These are phyloP conservation scores for Chaetogeoica ovagalla DNA, from an alignment of 2,888 invertebrate genomes.

Conservation along the genomic window DNA sequence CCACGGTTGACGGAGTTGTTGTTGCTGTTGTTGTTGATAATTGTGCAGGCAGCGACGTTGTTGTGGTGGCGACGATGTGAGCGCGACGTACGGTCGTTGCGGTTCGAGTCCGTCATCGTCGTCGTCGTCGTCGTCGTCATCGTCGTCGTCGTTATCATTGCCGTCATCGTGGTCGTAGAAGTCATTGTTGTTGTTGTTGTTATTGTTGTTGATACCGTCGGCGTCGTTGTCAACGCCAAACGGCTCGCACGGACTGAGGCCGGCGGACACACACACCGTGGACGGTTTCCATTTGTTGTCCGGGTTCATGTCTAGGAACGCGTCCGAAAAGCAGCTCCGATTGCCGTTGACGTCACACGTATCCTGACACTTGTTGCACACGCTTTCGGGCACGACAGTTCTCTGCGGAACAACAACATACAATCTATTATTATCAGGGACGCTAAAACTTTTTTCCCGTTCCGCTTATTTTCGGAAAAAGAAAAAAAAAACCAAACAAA, in stretches of 20 bases:
- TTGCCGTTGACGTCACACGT: slow-evolving; percentile 53
- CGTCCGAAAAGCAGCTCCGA: background rate
- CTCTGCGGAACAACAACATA: slow-evolving; percentile 71
- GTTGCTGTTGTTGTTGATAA: background rate
- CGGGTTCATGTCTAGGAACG: slow-evolving; percentile 29
- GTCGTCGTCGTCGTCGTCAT: background rate
- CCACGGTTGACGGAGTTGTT: background rate
- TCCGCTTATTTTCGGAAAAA: too few species aligned
- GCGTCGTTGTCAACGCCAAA: background rate
- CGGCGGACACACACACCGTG: slow-evolving; percentile 9
- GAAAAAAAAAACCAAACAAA: too few species aligned
- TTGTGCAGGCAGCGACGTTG: background rate
- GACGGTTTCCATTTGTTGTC: slow-evolving; percentile 30
- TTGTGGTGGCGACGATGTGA: background rate
- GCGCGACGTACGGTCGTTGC: slow-evolving; percentile 6
- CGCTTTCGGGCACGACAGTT: slow-evolving; percentile 72
- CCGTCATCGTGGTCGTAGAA: background rate
- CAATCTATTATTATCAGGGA: too few species aligned
- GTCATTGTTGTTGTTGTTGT: background rate
- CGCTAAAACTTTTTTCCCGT: too few species aligned
- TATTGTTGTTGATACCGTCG: background rate
- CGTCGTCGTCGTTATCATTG: background rate
- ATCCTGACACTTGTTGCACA: slow-evolving; percentile 62
- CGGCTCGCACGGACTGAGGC: slow-evolving; percentile 17
- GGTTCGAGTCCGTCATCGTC: slow-evolving; percentile 3